A percentile compares a stretch with the other conserved stretches of the same genome.
phyloP scores from a whole-genome alignment of 2,113 vertebrate genomes.

The Casuarius casuarius region DNA sequence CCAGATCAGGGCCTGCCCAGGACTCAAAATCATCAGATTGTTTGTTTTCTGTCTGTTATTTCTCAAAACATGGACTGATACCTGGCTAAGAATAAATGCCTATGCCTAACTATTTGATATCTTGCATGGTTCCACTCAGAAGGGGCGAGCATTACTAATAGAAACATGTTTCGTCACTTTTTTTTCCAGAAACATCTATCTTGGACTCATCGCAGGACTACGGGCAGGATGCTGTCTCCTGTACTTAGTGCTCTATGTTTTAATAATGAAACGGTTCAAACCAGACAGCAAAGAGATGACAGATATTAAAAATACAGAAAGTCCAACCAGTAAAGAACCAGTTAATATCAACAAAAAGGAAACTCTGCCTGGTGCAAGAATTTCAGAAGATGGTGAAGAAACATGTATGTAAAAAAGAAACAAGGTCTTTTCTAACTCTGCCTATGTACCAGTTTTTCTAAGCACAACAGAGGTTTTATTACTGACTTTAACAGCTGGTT shows the following conservation, averaged over 20 bases:
- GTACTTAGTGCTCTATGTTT: constrained; percentile 49
- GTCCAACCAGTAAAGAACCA: background rate
- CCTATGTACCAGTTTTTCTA: background rate
- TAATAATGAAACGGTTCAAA: constrained; percentile 63
- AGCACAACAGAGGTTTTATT: background rate
- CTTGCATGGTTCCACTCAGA: background rate
- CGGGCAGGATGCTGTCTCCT: constrained; percentile 52
- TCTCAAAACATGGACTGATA: background rate
- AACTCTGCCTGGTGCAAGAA: constrained; percentile 19
- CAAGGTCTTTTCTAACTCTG: background rate
- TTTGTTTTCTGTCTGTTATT: background rate
- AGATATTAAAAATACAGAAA: background rate
- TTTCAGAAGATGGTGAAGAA: constrained; percentile 39
- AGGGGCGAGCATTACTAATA: background rate
- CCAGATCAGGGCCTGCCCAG: background rate
- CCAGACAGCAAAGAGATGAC: background rate
- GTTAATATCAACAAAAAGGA: constrained; percentile 2
- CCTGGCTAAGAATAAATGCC: background rate
- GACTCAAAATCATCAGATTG: background rate
- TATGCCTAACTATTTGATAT: background rate
- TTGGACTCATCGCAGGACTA: constrained; percentile 53
- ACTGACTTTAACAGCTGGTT: background rate
- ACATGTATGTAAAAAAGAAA: constrained; percentile 37
- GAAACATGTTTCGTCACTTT: background rate
- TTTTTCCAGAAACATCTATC: constrained; percentile 54